Base-by-base conservation (phyloP, 2,113 vertebrate genomes). In the Callipepla californica region DNA sequence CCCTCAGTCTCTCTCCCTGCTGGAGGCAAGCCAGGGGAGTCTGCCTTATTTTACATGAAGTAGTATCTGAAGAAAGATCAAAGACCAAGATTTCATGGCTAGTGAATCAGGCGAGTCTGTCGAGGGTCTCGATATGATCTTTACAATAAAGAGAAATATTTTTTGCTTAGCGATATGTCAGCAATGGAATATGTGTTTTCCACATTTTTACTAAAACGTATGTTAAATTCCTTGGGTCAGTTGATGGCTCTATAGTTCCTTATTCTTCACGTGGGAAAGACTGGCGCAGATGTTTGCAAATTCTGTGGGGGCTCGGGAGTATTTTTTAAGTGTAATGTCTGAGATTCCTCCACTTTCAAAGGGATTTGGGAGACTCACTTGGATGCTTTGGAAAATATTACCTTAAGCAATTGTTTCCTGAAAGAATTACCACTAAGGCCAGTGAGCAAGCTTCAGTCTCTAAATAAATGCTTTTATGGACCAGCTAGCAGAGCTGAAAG, bases 361-460 rank as follows among this genome's bases (percentile, higher is more conserved):
- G n/a, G 26, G 25, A 80, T 87, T 59, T 90, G 55, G 45, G 19
- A 77, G 6, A 34, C 25, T 85, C n/a, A 47, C 22, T 88, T n/a
- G 48, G n/a, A 63, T 86, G 20, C 67, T 91, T 87, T 92, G 85
- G 55, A 36, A 89, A 85, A 77, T 30, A 53, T 40, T 77, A 55
- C 75, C 21, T 85, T 36, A 75, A 94, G 65, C 81, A 95, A 90
- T 93, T 95, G 57, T 94, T 97, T 96, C 86, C 92, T 96, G 94
- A 86, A 91, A 95, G 95, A 92, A 89, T 91, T 88, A 42, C 87
- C 81, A 85, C 77, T 91, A 93, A 96, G 94, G 94, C 90, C n/a
- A 85, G 48, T 1, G 11, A 67, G 78, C 47, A 59, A 85, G 42
- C 19, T 59, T 85, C 59, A 18, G 59, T 28, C 47, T 69, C 4